phyloP scores from a whole-genome alignment of 2,888 invertebrate genomes.

The Cryptops parisi region DNA sequence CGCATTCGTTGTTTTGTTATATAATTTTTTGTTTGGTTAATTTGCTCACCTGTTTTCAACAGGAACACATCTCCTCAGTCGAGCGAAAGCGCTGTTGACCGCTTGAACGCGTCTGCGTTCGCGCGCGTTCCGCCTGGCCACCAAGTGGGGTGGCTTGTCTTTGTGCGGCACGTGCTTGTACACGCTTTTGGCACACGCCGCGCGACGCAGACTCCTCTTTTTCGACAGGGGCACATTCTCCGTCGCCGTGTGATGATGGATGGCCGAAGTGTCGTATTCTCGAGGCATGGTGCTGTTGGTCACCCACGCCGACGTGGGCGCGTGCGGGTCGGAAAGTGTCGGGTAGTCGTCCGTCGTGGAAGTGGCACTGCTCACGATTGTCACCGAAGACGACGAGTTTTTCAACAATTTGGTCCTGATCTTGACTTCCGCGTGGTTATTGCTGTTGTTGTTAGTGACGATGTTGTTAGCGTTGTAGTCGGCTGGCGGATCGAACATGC shows the following conservation, averaged over 20 bases:
- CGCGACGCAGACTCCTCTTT: neutral
- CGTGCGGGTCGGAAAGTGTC: too few species aligned
- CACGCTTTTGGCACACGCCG: constrained; percentile 11
- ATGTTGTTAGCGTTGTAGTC: neutral
- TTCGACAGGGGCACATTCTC: neutral
- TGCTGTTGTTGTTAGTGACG: too few species aligned
- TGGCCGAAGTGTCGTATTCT: neutral
- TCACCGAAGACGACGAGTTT: neutral
- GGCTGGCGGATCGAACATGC: neutral
- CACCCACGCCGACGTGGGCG: too few species aligned
- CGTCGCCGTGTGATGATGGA: neutral
- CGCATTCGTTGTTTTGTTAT: too few species aligned
- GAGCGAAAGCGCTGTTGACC: constrained; percentile 46
- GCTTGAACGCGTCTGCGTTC: constrained; percentile 48
- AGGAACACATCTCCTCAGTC: constrained; percentile 43
- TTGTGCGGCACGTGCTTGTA: constrained; percentile 22
- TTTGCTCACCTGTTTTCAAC: constrained; percentile 34
- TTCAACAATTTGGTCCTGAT: neutral
- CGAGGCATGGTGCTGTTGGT: neutral
- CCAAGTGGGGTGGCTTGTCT: constrained; percentile 43
- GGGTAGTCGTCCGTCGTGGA: constrained; percentile 9
- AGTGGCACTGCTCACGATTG: constrained; percentile 5
- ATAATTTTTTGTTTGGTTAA: too few species aligned
- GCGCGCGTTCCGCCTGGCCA: constrained; percentile 44
- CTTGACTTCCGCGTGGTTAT: too few species aligned